These are phyloP conservation scores for Pangasius djambal DNA, from an alignment of 2,797 vertebrate genomes.

Conservation along the genomic window DNA sequence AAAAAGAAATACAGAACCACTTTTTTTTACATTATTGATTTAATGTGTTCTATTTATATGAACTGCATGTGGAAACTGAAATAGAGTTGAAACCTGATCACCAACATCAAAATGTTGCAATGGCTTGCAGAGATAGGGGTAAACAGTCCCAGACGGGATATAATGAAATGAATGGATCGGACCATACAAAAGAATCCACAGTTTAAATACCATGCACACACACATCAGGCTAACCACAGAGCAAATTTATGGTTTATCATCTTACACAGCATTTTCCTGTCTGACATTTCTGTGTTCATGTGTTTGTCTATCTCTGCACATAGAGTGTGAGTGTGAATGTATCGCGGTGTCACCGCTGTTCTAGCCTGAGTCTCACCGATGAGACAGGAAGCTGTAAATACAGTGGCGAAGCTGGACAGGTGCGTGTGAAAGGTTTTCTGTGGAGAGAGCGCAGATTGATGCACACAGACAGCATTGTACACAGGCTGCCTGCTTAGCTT, in stretches of 20 bases:
- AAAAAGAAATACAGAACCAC: background rate
- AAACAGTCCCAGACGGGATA: background rate
- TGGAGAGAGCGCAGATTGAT: background rate
- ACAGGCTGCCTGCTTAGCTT: slow-evolving; percentile 12
- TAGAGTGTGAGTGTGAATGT: background rate
- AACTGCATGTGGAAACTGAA: background rate
- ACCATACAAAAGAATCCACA: background rate
- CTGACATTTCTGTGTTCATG: background rate
- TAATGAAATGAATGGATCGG: background rate
- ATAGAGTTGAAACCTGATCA: background rate
- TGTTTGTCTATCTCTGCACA: background rate
- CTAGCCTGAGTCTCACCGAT: slow-evolving; percentile 14
- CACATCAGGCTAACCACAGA: background rate
- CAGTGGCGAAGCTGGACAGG: background rate
- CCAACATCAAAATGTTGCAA: background rate
- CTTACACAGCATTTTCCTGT: background rate
- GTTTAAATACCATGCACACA: background rate
- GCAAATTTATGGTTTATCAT: background rate
- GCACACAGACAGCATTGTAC: slow-evolving; percentile 23
- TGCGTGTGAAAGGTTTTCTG: slow-evolving; percentile 26
- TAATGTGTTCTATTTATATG: background rate
- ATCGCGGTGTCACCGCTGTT: background rate
- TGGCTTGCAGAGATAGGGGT: background rate
- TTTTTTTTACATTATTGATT: background rate
- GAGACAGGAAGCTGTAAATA: slow-evolving; percentile 11